Evolutionary conservation across 2,113 vertebrate species (phyloP).

Genomic region (Perca flavescens): DNA sequence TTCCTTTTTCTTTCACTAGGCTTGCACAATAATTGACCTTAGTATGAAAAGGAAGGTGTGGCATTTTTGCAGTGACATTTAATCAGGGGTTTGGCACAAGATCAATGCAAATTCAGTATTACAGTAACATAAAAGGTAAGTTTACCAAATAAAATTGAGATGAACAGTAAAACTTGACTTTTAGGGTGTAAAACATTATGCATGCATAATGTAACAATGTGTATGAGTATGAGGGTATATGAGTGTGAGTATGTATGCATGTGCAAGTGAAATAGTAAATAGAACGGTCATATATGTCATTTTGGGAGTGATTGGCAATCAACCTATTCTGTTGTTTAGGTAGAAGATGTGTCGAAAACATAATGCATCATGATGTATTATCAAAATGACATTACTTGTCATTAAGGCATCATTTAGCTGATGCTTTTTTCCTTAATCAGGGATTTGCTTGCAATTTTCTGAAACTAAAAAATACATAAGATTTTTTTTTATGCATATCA

Average conservation of each 20-base stretch:
- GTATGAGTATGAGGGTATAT: no score
- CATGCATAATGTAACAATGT: no score
- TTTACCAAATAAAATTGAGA: no score
- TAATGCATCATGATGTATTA: neutral
- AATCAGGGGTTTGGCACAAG: slow-evolving; percentile 1
- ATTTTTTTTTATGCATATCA: neutral
- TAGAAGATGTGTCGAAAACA: neutral
- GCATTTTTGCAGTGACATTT: slow-evolving; percentile 28
- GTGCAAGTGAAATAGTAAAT: no score
- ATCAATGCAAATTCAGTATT: neutral
- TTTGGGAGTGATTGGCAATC: no score
- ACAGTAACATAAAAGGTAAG: neutral
- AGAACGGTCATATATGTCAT: no score
- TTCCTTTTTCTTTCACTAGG: slow-evolving; percentile 6
- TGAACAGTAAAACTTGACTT: neutral
- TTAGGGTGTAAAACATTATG: no score
- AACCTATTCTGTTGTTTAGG: no score
- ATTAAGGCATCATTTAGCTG: no score
- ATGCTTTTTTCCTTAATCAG: neutral
- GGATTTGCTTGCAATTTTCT: neutral
- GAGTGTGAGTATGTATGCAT: no score
- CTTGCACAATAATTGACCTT: neutral
- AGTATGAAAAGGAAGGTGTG: slow-evolving; percentile 42
- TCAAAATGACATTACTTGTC: neutral
- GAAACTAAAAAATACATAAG: neutral